Evolutionary conservation across 2,888 invertebrate genomes (phyloP).

Genomic region (Neoascia interrupta): DNA sequence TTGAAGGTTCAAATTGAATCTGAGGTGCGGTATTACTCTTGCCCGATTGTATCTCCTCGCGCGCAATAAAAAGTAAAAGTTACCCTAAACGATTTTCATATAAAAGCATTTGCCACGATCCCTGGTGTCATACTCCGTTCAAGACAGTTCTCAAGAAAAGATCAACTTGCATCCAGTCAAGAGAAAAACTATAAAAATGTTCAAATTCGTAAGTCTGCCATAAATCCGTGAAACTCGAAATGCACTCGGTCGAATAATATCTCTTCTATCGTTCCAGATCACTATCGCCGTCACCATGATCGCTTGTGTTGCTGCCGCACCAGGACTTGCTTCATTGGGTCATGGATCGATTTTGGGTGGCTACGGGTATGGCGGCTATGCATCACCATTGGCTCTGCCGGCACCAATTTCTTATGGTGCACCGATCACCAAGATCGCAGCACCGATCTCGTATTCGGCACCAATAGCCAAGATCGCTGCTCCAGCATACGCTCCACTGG

Average conservation of each 20-base stretch:
- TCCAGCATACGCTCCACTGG: constrained; percentile 69
- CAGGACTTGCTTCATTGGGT: constrained; percentile 73
- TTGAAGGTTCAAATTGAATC: constrained; percentile 42
- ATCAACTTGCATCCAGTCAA: constrained; percentile 45
- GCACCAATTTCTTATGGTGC: constrained; percentile 70
- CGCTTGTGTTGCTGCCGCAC: constrained; percentile 76
- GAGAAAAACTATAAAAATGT: constrained; percentile 71
- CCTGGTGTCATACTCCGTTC: constrained; percentile 51
- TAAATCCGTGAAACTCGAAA: constrained; percentile 8
- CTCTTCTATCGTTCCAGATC: constrained; percentile 70
- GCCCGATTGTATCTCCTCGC: constrained; percentile 37
- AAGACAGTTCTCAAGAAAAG: constrained; percentile 57
- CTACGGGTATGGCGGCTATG: no score
- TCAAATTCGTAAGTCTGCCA: constrained; percentile 76
- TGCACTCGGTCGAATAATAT: neutral
- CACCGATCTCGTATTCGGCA: constrained; percentile 72
- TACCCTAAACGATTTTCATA: constrained; percentile 57
- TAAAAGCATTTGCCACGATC: constrained; percentile 59
- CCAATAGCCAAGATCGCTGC: constrained; percentile 71
- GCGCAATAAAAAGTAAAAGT: constrained; percentile 67
- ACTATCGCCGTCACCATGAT: constrained; percentile 74
- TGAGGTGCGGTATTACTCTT: constrained; percentile 60
- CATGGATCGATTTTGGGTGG: constrained; percentile 62
- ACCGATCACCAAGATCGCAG: constrained; percentile 70
- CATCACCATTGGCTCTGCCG: constrained; percentile 60